Base-by-base conservation (phyloP, 1,140 invertebrate species). In the Cheumatopsyche charites region DNA sequence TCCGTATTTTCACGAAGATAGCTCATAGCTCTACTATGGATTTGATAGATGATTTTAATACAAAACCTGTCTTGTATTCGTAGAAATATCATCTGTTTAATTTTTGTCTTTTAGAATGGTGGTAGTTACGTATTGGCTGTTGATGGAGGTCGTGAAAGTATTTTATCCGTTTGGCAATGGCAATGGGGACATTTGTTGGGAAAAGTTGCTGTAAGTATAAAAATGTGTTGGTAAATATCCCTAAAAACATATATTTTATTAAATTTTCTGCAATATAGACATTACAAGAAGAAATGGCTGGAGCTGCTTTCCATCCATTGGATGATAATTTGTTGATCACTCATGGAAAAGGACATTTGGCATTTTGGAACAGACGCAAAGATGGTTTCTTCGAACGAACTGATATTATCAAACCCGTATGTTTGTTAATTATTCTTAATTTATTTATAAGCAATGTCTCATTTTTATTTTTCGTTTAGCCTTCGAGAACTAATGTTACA, bases 241-340 rank as follows among this genome's bases (percentile, higher is more conserved):
- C 41, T 42, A 5, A 42, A 47, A 47, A 3, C 2, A 58, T 13
- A 21, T 7, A 23, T 58, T 19, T 13, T 23, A 58, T 58, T 13
- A 58, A 19, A 58, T 58, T 11, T 58, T 11, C 7, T 58, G 4
- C 55, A 21, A 23, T 23, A 65, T 78, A 94, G 92, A 94, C 92
- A 0, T 83, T 94, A 63, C 92, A 95, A 85, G 94, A 97, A 80
- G 93, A 96, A 77, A 80, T 98, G 17, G 91, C 92, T 0, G 94
- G 94, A 0, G 94, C 93, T 0, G 92, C 93, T 2, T 98, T 97
- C 81, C 95, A 98, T 84, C 96, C 96, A 0, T 83, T 93, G 6
- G 95, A 98, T 78, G 94, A 96, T 79, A 96, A 96, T 84, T 86
- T 94, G 12, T 88, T 98, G 62, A 94, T 98, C 61, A 96, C 94